Evolutionary conservation across 2,797 vertebrate species (phyloP).

Genomic region (Hypotaenidia philippensis): DNA sequence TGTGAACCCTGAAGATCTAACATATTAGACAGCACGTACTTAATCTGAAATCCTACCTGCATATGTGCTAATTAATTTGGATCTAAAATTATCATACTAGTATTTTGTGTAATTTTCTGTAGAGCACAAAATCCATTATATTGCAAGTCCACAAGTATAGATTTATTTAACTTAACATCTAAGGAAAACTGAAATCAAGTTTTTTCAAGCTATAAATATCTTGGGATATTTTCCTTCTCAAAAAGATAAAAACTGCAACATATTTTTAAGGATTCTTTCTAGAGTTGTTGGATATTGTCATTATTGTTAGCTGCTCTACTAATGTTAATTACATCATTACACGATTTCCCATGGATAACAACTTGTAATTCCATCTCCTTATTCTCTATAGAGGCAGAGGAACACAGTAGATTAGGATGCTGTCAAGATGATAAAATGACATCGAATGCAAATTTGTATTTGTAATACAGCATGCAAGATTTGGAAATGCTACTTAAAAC

Average conservation of each 20-base stretch:
- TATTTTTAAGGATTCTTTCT: constrained; percentile 9
- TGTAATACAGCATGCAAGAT: constrained; percentile 40
- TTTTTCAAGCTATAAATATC: background rate
- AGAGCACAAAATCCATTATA: background rate
- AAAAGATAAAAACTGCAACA: background rate
- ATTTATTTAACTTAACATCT: background rate
- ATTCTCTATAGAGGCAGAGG: constrained; percentile 40
- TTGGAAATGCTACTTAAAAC: constrained; percentile 58
- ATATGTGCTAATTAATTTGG: background rate
- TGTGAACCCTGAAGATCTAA: background rate
- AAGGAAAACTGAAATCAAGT: background rate
- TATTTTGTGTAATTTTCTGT: background rate
- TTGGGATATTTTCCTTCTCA: background rate
- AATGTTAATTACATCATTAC: constrained; percentile 61
- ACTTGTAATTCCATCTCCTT: constrained; percentile 66
- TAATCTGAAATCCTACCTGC: background rate
- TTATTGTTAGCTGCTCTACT: constrained; percentile 20
- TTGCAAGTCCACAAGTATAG: background rate
- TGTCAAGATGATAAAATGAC: constrained; percentile 65
- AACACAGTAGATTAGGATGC: constrained; percentile 50
- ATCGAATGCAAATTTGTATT: constrained; percentile 49
- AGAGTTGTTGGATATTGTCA: background rate
- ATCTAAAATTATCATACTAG: background rate
- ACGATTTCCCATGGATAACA: constrained; percentile 60
- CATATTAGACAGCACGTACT: rapidly evolving